Evolutionary conservation across 1,140 invertebrate species (phyloP), one percentile per base, ranked within the genome.

Genomic region (Halyomorpha halys): DNA sequence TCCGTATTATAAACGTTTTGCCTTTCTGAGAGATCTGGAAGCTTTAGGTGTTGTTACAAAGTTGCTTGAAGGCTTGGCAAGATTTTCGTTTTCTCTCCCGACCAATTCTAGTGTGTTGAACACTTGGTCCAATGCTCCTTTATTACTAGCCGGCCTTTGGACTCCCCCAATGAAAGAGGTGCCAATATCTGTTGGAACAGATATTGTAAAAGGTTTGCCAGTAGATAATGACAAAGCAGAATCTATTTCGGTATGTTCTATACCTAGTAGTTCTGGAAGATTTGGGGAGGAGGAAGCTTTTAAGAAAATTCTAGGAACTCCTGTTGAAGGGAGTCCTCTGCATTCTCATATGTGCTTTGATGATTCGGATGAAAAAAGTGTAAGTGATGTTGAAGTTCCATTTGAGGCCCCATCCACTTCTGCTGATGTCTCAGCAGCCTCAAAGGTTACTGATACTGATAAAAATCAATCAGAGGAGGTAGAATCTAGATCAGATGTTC

Each of bases 41-140:
- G 77, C 84, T n/a, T 76, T 91, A 44, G 89, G 92, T 71, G 82
- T 91, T 1, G 82, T 86, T 9, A 82, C 86, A 69, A 80, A 82
- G 69, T 76, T 90, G 8, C 76, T 94, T 45, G 84, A 89, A 71
- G 89, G 85, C 44, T 73, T 94, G n/a, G 86, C 90, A 71, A 77
- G 80, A 27, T 83, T 86, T 72, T 75, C 80, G 27, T 95, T 97
- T 72, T 80, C 87, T 64, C 74, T 97, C 62, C 87, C 89, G 3
- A 87, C 82, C 66, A 96, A 96, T 78, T 90, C 90, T 0, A 91
- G 87, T 71, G 73, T 94, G 9, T 75, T 97, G 0, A 97, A 98
- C 76, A 82, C 82, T 45, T 98, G 94, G 94, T 86, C 86, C 0
- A 84, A 83, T 66, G 83, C 84, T n/a, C 87, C 93, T 2, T 73